phyloP scores from a whole-genome alignment of 1,140 invertebrate genomes.

The Babylonia areolata region DNA sequence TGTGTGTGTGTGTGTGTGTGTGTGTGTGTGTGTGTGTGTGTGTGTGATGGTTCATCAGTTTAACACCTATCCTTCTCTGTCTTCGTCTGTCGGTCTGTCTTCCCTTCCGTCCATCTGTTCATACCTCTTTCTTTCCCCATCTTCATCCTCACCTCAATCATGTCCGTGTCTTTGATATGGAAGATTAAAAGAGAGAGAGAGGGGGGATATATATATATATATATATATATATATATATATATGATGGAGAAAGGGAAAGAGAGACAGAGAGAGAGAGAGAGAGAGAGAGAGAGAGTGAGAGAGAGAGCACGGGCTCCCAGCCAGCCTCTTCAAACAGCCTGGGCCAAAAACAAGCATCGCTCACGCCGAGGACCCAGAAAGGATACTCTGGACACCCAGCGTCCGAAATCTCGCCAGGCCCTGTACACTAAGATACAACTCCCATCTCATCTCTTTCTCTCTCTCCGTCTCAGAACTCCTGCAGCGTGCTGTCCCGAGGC shows the following conservation, averaged over 20 bases:
- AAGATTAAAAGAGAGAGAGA: neutral
- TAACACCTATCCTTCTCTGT: too few relatives aligned
- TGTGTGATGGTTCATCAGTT: too few relatives aligned
- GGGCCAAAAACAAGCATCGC: too few relatives aligned
- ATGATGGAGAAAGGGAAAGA: neutral
- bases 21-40: too few relatives aligned
- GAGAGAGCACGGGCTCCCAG: neutral
- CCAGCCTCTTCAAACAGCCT: too few relatives aligned
- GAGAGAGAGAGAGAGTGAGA: slow-evolving; percentile 13
- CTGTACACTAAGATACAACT: neutral
- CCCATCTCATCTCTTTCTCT: neutral
- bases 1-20: too few relatives aligned
- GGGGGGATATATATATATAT: neutral
- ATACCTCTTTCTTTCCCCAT: neutral
- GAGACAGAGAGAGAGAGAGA: slow-evolving; percentile 9
- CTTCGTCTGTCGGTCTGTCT: neutral
- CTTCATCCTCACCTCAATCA: too few relatives aligned
- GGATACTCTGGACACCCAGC: neutral
- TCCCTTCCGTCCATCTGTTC: neutral
- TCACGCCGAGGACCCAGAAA: neutral
- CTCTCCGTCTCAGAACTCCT: too few relatives aligned
- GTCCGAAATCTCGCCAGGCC: neutral
- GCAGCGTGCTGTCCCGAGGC: too few relatives aligned
- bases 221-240: too few relatives aligned
- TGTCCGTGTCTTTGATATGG: neutral